Conservation (phyloP, 2,797 vertebrate genomes). For the Aulostomus chinensis region DNA sequence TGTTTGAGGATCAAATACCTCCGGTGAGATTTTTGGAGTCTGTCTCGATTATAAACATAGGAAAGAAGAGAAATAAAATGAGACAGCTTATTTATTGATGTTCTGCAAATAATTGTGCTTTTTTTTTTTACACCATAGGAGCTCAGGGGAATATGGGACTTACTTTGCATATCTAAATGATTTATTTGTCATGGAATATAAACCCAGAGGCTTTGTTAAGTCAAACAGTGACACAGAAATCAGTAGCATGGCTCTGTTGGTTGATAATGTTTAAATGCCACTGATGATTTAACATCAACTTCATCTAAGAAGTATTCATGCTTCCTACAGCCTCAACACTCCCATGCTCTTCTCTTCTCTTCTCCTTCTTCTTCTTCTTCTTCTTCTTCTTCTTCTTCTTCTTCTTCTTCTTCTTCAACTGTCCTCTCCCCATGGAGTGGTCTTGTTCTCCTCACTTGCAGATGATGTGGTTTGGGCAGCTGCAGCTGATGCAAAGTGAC, state of each 20-base stretch:
- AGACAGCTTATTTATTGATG: constrained; percentile 14
- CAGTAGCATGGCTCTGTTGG: no score
- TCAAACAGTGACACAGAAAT: no score
- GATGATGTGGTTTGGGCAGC: constrained; percentile 75
- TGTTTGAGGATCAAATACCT: no score
- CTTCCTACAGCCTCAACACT: no score
- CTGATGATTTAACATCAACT: no score
- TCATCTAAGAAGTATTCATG: no score
- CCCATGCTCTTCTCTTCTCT: constrained; percentile 2
- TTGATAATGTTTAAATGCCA: no score
- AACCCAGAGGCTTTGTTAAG: constrained; percentile 15
- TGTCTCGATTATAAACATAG: no score
- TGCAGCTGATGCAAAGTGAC: constrained; percentile 82
- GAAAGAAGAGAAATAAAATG: constrained; percentile 3
- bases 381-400: no score
- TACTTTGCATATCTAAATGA: constrained; percentile 42
- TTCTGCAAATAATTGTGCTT: constrained; percentile 10
- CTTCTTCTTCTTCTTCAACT: constrained; percentile 40
- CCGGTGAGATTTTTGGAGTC: no score
- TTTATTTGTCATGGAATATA: constrained; percentile 28
- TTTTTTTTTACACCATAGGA: constrained; percentile 8
- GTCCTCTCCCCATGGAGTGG: constrained; percentile 53
- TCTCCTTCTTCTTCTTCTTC: no score
- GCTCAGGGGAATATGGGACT: constrained; percentile 19
- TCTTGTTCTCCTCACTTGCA: constrained; percentile 73